These are phyloP conservation scores for Odontamblyopus lacepedii DNA, from an alignment of 2,797 vertebrate species.

Conservation along the genomic window DNA sequence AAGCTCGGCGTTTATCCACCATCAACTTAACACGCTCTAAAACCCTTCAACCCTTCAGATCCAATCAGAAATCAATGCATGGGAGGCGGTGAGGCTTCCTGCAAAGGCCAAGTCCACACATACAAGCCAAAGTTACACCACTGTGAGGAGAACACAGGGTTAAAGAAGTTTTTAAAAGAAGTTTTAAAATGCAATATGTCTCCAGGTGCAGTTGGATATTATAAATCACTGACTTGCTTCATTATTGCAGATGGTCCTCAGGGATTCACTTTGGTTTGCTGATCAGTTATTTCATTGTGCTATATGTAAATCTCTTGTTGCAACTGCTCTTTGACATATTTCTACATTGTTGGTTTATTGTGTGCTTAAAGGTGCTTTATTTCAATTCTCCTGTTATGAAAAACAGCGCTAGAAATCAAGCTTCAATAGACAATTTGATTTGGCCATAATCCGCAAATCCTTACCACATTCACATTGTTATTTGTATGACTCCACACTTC, in stretches of 20 bases:
- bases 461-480: slow-evolving; percentile 68
- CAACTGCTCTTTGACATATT: not conserved
- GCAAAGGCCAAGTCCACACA: slow-evolving; percentile 15
- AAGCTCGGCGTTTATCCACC: slow-evolving; percentile 28
- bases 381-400: not conserved
- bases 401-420: not conserved
- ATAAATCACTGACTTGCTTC: slow-evolving; percentile 9
- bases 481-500: slow-evolving; percentile 54
- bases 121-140: not conserved
- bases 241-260: slow-evolving; percentile 6
- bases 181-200: not conserved
- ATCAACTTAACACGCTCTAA: slow-evolving; percentile 39
- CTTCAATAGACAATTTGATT: not conserved
- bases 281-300: not conserved
- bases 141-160: not conserved
- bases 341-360: not conserved
- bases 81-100: slow-evolving; percentile 18
- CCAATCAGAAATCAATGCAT: slow-evolving; percentile 44
- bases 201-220: not conserved
- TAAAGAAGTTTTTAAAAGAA: not conserved
- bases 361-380: not conserved
- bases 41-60: slow-evolving; percentile 46
- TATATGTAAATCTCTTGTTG: not conserved
- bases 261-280: slow-evolving; percentile 13
- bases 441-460: slow-evolving; percentile 45